Evolutionary conservation across 2,797 vertebrate species (phyloP).

Genomic region (Pangasius mekongensis): DNA sequence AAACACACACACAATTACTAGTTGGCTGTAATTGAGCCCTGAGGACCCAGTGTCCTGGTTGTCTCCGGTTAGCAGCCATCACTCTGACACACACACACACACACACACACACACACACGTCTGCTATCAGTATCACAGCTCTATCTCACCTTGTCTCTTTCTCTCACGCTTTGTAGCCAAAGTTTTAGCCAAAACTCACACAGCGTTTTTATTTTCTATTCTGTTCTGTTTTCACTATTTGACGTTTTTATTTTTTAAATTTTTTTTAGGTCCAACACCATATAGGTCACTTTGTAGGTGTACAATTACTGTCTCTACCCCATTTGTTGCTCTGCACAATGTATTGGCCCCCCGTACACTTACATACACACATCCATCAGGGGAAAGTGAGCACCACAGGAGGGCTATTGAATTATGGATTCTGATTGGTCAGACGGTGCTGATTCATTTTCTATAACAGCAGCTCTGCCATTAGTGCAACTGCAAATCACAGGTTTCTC

Average conservation of each 20-base stretch:
- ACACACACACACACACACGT: constrained; percentile 15
- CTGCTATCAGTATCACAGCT: constrained; percentile 32
- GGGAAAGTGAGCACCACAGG: neutral
- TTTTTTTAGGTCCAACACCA: neutral
- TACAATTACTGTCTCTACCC: neutral
- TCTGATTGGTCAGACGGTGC: neutral
- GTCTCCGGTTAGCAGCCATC: constrained; percentile 37
- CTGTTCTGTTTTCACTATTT: neutral
- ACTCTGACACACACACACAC: constrained; percentile 2
- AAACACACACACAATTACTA: constrained; percentile 22
- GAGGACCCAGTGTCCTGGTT: constrained; percentile 32
- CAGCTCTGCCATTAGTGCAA: neutral
- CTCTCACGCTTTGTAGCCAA: neutral
- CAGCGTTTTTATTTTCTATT: neutral
- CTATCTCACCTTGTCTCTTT: constrained; percentile 20
- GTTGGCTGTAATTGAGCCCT: constrained; percentile 32
- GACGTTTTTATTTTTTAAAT: rapidly evolving
- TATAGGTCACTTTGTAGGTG: neutral
- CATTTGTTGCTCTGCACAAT: neutral
- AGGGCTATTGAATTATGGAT: neutral
- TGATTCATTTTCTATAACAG: neutral
- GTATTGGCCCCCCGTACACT: neutral
- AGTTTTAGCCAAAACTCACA: neutral
- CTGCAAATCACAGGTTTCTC: neutral
- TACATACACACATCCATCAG: neutral